Conservation (phyloP, 1,140 invertebrate genomes). For the Myzus persicae region DNA sequence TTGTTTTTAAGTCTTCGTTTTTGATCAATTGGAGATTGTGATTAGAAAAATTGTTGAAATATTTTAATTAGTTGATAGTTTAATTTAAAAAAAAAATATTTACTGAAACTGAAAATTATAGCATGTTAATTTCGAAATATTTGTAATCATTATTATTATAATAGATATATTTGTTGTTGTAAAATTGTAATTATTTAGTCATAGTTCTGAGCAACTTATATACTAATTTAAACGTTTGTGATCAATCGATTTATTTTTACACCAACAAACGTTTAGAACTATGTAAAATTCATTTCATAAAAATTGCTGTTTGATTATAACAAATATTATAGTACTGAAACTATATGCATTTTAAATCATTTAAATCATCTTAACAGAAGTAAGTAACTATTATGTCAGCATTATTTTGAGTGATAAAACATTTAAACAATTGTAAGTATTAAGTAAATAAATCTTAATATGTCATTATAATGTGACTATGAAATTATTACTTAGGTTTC, state of each 20-base stretch:
- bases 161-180: conserved; percentile 37
- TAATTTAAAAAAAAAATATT: background rate
- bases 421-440: background rate
- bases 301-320: conserved; percentile 29
- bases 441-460: background rate
- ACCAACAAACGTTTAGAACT: background rate
- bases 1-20: background rate
- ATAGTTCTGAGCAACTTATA: background rate
- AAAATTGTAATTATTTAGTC: conserved; percentile 43
- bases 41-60: conserved; percentile 39
- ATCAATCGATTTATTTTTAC: conserved; percentile 24
- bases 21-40: background rate
- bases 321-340: conserved; percentile 39
- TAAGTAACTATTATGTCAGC: background rate
- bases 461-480: background rate
- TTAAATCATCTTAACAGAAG: background rate
- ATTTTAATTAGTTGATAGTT: conserved; percentile 38
- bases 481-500: background rate
- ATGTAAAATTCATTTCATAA: background rate
- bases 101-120: background rate
- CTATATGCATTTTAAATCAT: background rate
- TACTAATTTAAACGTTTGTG: background rate
- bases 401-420: background rate
- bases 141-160: conserved; percentile 32
- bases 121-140: conserved; percentile 54